Evolutionary conservation across 1,140 invertebrate species (phyloP), one percentile per base, ranked within the genome.

Genomic region (Sweltsa coloradensis): DNA sequence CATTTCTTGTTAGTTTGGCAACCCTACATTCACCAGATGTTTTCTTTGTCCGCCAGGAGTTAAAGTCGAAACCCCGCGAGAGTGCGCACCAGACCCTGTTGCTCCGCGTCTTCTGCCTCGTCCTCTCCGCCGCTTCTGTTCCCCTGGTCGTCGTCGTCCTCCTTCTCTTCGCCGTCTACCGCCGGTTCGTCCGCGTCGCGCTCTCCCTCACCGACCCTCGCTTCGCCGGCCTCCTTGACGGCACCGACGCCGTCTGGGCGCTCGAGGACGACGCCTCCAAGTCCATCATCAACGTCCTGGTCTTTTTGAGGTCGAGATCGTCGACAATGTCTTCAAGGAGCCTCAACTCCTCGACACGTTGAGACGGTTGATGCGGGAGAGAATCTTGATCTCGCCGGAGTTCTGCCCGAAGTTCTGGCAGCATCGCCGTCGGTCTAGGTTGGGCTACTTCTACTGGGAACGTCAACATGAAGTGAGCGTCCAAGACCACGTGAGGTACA

Each of bases 391-490:
- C 9, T 16, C 37, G 3, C 34, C 43, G 1, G 49, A 53, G 11
- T 23, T 46, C 0, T 55, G 54, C 24, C 54, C 57, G 3, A 73
- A 72, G 48, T 52, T 73, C 47, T 60, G 67, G 44, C 69, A 65
- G 51, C 61, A 59, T 29, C 56, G 64, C 51, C 61, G 53, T 5
- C 62, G 67, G 29, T 63, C 64, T 26, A 66, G 61, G 16, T 43
- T 53, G 29, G 72, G 72, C 9, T 74, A 72, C 47, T 70, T 64
- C 45, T 73, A 65, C 51, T 74, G 72, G 72, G 65, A 57, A 48
- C 55, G 24, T 24, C 51, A 63, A 25, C 52, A 56, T n/a, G 50
- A 51, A n/a, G 49, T 69, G n/a, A 57, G 66, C 46, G 49, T 72
- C 13, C 54, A 62, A 34, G 58, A 71, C 41, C 53, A 57, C 13